Evolutionary conservation across 2,888 invertebrate species (phyloP).

Genomic region (Sisyra nigra): DNA sequence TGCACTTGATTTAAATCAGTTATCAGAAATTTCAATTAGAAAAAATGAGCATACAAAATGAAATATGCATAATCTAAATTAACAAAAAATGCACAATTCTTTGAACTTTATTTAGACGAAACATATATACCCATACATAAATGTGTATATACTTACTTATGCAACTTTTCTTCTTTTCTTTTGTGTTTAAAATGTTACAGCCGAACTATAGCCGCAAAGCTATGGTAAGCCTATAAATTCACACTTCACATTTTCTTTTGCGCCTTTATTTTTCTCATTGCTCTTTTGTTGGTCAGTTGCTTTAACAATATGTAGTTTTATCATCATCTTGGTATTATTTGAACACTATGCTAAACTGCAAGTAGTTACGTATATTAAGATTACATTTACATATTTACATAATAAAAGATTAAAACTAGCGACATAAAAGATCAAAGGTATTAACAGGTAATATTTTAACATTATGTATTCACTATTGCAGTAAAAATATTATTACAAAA

Average conservation of each 20-base stretch:
- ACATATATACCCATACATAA: neutral
- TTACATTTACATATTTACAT: too few relatives aligned
- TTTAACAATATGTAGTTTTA: neutral
- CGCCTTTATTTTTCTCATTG: neutral
- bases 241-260: neutral
- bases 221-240: slow-evolving; percentile 19
- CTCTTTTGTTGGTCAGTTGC: neutral
- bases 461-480: too few relatives aligned
- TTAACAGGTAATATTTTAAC: too few relatives aligned
- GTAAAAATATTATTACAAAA: too few relatives aligned
- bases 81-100: too few relatives aligned
- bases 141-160: neutral
- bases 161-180: slow-evolving; percentile 1
- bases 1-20: too few relatives aligned
- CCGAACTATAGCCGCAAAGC: slow-evolving; percentile 23
- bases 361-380: too few relatives aligned
- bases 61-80: too few relatives aligned
- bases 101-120: neutral
- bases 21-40: neutral
- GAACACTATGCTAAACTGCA: too few relatives aligned
- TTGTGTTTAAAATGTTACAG: slow-evolving; percentile 13
- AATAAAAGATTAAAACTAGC: too few relatives aligned
- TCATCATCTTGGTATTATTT: neutral
- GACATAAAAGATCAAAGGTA: too few relatives aligned
- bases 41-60: neutral